Conservation (phyloP, 30 jellyfish, hydroid and myxozoan genomes). For the Cassiopea xamachana region DNA sequence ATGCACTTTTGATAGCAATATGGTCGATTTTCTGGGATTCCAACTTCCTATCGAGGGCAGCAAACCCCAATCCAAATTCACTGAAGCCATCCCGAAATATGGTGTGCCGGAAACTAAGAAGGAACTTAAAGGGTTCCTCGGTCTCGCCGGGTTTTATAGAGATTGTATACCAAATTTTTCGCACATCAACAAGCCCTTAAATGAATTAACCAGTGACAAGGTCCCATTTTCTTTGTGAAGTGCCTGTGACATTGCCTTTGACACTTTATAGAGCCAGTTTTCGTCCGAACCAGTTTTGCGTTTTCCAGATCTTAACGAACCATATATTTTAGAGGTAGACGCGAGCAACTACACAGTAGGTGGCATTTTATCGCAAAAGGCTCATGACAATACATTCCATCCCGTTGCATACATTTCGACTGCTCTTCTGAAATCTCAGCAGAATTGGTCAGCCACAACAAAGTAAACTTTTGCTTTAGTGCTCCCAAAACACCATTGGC, state of each 20-base stretch:
- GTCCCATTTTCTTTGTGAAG: slow-evolving; percentile 20
- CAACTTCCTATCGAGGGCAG: slow-evolving; percentile 23
- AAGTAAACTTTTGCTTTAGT: slow-evolving; percentile 55
- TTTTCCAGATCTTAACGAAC: background rate
- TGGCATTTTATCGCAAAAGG: slow-evolving; percentile 46
- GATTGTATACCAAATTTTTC: slow-evolving; percentile 39
- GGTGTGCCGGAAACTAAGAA: slow-evolving; percentile 34
- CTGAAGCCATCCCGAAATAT: slow-evolving; percentile 26
- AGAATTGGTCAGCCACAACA: slow-evolving; percentile 48
- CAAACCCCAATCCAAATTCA: slow-evolving; percentile 43
- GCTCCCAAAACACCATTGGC: slow-evolving; percentile 42
- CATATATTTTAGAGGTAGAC: slow-evolving; percentile 21
- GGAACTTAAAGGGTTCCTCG: slow-evolving; percentile 45
- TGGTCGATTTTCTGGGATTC: slow-evolving; percentile 53
- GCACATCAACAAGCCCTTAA: slow-evolving; percentile 42
- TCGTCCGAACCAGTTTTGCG: slow-evolving; percentile 29
- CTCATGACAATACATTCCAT: slow-evolving; percentile 18
- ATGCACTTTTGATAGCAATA: slow-evolving; percentile 37
- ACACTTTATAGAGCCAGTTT: background rate
- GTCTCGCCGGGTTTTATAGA: slow-evolving; percentile 60
- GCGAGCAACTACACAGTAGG: slow-evolving; percentile 64
- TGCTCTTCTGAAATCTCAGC: slow-evolving; percentile 14
- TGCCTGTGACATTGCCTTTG: slow-evolving; percentile 22
- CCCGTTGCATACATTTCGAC: slow-evolving; percentile 46
- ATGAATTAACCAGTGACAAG: slow-evolving; percentile 17